Conservation (phyloP, 2,888 invertebrate species). For the Cephus spinipes region DNA sequence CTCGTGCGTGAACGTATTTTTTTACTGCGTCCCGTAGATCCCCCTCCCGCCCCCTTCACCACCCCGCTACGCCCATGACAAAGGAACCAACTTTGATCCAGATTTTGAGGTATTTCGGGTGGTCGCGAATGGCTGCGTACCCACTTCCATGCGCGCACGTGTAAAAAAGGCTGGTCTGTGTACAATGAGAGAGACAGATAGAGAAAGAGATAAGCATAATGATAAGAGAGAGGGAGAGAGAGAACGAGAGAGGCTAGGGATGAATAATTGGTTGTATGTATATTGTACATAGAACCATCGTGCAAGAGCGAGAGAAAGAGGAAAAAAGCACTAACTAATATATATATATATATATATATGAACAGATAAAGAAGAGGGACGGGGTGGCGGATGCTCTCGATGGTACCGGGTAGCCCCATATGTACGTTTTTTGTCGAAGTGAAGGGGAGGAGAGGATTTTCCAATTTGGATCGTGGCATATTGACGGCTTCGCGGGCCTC, state of each 20-base stretch:
- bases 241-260: too few species aligned
- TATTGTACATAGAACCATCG: not conserved
- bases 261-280: not conserved
- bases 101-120: not conserved
- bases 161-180: not conserved
- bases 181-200: not conserved
- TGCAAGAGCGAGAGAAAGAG: not conserved
- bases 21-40: not conserved
- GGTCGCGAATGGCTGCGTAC: not conserved
- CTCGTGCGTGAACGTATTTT: not conserved
- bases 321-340: not conserved
- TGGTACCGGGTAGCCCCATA: not conserved
- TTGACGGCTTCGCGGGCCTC: conserved; percentile 44
- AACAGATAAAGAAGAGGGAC: not conserved
- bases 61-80: not conserved
- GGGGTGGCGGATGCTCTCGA: not conserved
- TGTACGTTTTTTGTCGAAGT: not conserved
- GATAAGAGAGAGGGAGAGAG: too few species aligned
- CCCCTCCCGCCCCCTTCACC: not conserved
- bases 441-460: conserved; percentile 24
- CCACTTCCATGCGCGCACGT: not conserved
- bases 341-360: not conserved
- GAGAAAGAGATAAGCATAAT: too few species aligned
- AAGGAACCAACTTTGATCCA: not conserved
- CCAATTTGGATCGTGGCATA: conserved; percentile 43